Percentiles rank a stretch among this genome's conserved stretches.
Evolutionary conservation across 2,113 vertebrate species (phyloP).

Genomic region (Petrocephalus microphthalmus): DNA sequence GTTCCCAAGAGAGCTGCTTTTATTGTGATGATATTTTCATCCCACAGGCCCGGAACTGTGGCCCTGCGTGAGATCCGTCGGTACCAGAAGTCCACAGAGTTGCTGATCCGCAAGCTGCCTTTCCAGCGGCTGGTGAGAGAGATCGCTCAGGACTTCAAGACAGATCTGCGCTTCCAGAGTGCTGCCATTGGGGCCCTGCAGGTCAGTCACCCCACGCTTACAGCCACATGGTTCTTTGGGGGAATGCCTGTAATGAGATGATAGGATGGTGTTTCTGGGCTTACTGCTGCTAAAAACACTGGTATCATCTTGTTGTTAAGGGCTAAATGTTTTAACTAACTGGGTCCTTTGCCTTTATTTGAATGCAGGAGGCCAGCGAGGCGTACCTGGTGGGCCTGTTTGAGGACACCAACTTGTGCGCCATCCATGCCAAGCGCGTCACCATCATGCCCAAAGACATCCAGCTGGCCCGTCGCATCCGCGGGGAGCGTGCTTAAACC

Average conservation of each 20-base stretch:
- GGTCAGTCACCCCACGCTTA: slow-evolving; percentile 35
- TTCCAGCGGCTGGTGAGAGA: slow-evolving; percentile 47
- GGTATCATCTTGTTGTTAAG: not conserved
- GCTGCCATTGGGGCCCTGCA: slow-evolving; percentile 59
- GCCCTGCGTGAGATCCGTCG: slow-evolving; percentile 74
- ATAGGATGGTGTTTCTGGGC: not conserved
- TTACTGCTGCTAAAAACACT: not conserved
- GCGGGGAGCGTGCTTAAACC: slow-evolving; percentile 67
- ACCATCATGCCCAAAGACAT: slow-evolving; percentile 77
- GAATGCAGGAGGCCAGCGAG: slow-evolving; percentile 68
- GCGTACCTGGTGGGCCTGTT: slow-evolving; percentile 72
- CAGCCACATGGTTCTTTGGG: not conserved
- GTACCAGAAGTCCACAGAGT: slow-evolving; percentile 75
- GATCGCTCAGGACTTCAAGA: not conserved
- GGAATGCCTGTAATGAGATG: not conserved
- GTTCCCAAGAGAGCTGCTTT: not conserved
- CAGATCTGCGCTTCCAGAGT: not conserved
- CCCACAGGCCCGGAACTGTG: slow-evolving; percentile 65
- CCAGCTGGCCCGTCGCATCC: slow-evolving; percentile 71
- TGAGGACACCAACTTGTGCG: slow-evolving; percentile 74
- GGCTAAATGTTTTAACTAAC: not conserved
- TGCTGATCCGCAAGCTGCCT: slow-evolving; percentile 75
- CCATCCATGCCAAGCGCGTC: slow-evolving; percentile 70
- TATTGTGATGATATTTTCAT: slow-evolving; percentile 5
- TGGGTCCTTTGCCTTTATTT: not conserved